Percentiles rank a stretch among this genome's conserved stretches.
Conservation (phyloP, 1,140 invertebrate genomes). For the Megathymus violae region DNA sequence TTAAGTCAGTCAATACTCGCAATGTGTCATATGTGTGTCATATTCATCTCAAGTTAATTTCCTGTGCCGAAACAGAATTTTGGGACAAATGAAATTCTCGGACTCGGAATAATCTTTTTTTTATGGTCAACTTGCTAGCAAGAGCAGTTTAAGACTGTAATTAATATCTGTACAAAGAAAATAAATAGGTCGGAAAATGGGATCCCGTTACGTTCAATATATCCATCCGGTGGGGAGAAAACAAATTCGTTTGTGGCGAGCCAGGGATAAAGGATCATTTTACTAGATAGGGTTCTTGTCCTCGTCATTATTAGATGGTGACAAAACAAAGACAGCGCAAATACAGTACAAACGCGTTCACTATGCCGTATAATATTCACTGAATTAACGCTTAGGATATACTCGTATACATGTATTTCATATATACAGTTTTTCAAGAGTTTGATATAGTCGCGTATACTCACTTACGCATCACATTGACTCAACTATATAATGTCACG, state of each 20-base stretch:
- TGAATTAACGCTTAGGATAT: slow-evolving; percentile 35
- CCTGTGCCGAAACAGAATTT: slow-evolving; percentile 3
- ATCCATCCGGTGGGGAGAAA: slow-evolving; percentile 46
- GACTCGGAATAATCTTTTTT: slow-evolving; percentile 5
- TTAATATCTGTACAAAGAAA: slow-evolving; percentile 39
- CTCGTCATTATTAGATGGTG: slow-evolving; percentile 51
- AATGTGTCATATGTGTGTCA: too few species aligned
- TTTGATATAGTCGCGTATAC: too few species aligned
- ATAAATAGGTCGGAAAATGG: slow-evolving; percentile 44
- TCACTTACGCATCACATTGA: too few species aligned
- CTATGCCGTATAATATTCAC: slow-evolving; percentile 36
- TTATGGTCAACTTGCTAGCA: not conserved
- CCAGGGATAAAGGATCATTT: slow-evolving; percentile 41
- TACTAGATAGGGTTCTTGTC: slow-evolving; percentile 40
- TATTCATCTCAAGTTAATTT: slow-evolving; percentile 15
- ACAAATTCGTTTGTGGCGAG: slow-evolving; percentile 38
- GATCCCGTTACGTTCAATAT: slow-evolving; percentile 37
- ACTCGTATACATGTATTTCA: too few species aligned
- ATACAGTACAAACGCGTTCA: slow-evolving; percentile 42
- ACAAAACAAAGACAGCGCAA: slow-evolving; percentile 52
- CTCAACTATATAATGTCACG: too few species aligned
- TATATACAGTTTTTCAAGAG: too few species aligned
- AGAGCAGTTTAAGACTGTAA: not conserved
- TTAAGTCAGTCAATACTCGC: too few species aligned
- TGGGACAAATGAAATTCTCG: slow-evolving; percentile 13